Evolutionary conservation across 2,888 invertebrate species (phyloP), one percentile per base, ranked within the genome.

Genomic region (Ornithoptera alexandrae): DNA sequence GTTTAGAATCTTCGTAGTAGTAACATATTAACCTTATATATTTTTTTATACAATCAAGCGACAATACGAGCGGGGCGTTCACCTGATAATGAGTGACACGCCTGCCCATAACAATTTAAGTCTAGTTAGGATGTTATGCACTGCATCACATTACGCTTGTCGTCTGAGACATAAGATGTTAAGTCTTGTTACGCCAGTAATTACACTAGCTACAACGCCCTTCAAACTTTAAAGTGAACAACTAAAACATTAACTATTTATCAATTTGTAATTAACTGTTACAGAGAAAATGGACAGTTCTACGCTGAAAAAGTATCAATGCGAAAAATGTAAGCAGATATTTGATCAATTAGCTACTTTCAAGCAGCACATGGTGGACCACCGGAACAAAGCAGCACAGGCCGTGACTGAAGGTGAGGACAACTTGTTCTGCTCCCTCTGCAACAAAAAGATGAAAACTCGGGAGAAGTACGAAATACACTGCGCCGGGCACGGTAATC

Each of bases 261-360:
- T 56, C 12, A n/a, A n/a, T 56, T 56, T 7, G n/a, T 56, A 64
- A 22, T 60, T 66, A 73, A 57, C 17, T 78, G 80, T 39, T 75
- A 79, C 81, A 79, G 20, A 80, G 79, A 59, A 66, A 73, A 36
- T 24, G 53, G 36, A 30, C 69, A 3, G n/a, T 4, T 22, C 57
- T 8, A 10, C 57, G 3, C 5, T 81, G 8, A 90, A 91, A 77
- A 85, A 84, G 68, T 91, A 89, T 73, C 91, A 90, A 72, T 92
- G 92, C 71, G 87, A 88, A 70, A 88, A 90, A 76, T 92, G 92
- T 77, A 87, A 90, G 65, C 85, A 89, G 70, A 85, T 88, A 72
- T 92, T 92, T 72, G 80, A 86, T 5, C 83, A 87, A 65, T 79
- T 91, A 17, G 75, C 83, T 0, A 75, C 82, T 1, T 91, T 90